Evolutionary conservation across 2,113 vertebrate species (phyloP), one percentile per base, ranked within the genome.

Genomic region (Rhinopomastus cyanomelas): DNA sequence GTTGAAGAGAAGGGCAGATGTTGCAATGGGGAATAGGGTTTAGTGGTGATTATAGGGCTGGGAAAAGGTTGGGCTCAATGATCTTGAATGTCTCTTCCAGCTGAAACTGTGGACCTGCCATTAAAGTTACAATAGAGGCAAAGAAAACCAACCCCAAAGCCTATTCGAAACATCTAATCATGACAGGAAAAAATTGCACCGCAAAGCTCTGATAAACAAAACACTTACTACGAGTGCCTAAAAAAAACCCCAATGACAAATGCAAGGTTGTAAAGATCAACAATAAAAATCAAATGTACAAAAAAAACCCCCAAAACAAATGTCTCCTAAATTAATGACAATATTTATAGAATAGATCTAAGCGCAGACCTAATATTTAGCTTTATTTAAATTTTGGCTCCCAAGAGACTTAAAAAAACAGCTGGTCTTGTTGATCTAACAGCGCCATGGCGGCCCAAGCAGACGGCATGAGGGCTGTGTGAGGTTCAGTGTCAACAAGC

Each of bases 321-420:
- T 78, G 87, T 94, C 92, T 89, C 69, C 94, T 53, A 76, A 96
- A 97, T 95, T 86, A 96, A 94, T 42, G 89, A 49, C 81, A 96
- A 96, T 98, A 97, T 98, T 98, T 98, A 97, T 96, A 95, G 93
- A 97, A 94, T 53, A 97, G 95, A 97, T 95, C 97, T 96, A 96
- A 94, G 87, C 92, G 85, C 85, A 98, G 97, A 98, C 97, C 95
- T 97, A 98, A 98, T 98, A 98, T 98, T 98, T 98, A 98, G 97
- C 95, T 97, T 96, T 96, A 94, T 95, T 98, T 97, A 95, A 96
- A 97, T 96, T 84, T 97, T 97, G 97, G 95, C 97, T 98, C 97
- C 97, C 96, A 92, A 90, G 95, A 96, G 97, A 96, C 96, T 97
- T 97, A 96, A 89, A 86, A 93, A 95, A 92, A 1, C 97, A 98